phyloP scores from a whole-genome alignment of 1,140 invertebrate genomes.

The Phenacoccus solenopsis region DNA sequence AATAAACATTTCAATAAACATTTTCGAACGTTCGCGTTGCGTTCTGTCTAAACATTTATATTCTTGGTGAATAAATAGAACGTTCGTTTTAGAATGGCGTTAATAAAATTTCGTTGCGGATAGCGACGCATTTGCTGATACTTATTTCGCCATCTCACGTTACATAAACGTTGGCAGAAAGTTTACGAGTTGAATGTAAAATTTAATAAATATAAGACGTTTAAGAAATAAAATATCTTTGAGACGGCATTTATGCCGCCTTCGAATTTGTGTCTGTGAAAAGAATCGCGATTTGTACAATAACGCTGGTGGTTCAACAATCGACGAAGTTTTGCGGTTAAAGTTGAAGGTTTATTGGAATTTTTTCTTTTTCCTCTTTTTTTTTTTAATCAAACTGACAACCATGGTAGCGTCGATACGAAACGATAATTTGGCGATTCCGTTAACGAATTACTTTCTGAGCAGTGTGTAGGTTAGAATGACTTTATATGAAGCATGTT shows the following conservation, averaged over 20 bases:
- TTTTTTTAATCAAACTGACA: no score
- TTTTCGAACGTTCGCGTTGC: background rate
- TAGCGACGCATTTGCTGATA: constrained; percentile 9
- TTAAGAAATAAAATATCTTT: background rate
- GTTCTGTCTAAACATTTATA: constrained; percentile 15
- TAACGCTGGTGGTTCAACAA: no score
- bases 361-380: no score
- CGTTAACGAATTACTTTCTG: background rate
- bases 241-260: background rate
- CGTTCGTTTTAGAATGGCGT: constrained; percentile 13
- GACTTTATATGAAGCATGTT: constrained; percentile 15
- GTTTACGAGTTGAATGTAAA: constrained; percentile 11
- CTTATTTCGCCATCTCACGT: constrained; percentile 11
- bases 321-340: no score
- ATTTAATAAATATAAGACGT: constrained; percentile 16
- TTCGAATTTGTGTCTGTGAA: background rate
- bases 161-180: constrained; percentile 11
- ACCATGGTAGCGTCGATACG: no score
- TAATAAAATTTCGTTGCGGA: background rate
- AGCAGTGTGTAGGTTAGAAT: background rate
- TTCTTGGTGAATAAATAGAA: constrained; percentile 15
- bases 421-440: no score
- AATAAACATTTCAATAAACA: constrained; percentile 14
- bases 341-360: no score
- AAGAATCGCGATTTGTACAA: background rate